A percentile compares a stretch with the other conserved stretches of the same genome.
Conservation (phyloP, 2,888 invertebrate genomes). For the Tipula lateralis region DNA sequence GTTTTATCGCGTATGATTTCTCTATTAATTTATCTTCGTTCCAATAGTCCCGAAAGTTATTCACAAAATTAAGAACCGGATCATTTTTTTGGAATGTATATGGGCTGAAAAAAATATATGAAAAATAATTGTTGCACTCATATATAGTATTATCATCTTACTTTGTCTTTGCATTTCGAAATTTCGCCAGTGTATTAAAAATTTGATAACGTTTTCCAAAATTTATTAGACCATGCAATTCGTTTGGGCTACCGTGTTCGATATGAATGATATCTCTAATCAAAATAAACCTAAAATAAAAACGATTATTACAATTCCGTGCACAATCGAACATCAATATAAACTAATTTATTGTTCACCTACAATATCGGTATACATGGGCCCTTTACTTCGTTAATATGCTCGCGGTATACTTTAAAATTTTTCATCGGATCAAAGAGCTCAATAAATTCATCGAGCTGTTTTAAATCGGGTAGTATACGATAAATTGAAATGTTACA, state of each 20-base stretch:
- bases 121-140: no score
- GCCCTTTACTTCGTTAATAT: not conserved
- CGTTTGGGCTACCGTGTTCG: not conserved
- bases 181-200: not conserved
- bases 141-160: no score
- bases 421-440: not conserved
- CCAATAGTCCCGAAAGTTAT: not conserved
- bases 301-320: no score
- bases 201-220: not conserved
- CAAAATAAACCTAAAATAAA: not conserved
- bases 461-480: not conserved
- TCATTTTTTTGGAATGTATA: not conserved
- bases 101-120: not conserved
- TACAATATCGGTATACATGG: not conserved
- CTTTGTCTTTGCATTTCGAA: not conserved
- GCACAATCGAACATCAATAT: not conserved
- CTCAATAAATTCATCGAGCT: not conserved
- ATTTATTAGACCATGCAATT: not conserved
- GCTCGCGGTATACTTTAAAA: not conserved
- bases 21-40: not conserved
- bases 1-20: not conserved
- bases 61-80: not conserved
- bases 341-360: not conserved
- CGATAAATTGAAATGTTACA: not conserved
- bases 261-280: not conserved